Base-by-base conservation (phyloP, 2,797 vertebrate genomes). In the Tachyglossus aculeatus region DNA sequence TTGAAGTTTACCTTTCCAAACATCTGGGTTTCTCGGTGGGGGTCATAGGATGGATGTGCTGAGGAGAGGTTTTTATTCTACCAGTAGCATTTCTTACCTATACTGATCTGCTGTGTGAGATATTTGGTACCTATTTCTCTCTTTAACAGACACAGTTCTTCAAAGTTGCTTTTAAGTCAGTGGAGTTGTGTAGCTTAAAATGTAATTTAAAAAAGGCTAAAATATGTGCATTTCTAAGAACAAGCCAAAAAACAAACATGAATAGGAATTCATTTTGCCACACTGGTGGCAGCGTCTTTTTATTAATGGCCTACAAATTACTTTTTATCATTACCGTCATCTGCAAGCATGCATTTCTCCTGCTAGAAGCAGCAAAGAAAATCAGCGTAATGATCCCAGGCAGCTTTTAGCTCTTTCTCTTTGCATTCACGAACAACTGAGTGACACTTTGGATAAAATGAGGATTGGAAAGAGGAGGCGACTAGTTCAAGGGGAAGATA, bases 341-440 rank as follows among this genome's bases (percentile, higher is more conserved):
- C 24, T 54, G 34, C 22, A 14, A 2, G 6, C n/a, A 9, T 1
- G 24, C n/a, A n/a, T n/a, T 11, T 18, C 14, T 11, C 10, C n/a
- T 33, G 44, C 58, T 25, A 41, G 25, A 45, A 45, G 34, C 7
- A 5, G 37, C 22, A 11, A 2, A 24, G 37, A 36, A 48, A 61
- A 14, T 11, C 18, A 10, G n/a, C 12, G 0, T 7, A 0, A 5
- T 3, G 29, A 12, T 7, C 34, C 12, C 29, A 6, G 4, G 9
- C 9, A 8, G 5, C 38, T 5, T 27, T 52, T 10, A 2, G 29
- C 4, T 50, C 52, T 59, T 33, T 22, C n/a, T 33, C 25, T 54
- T 19, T 19, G 31, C n/a, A 18, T 27, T 43, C 29, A 2, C 4
- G 18, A 21, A 29, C 21, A 24, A 19, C 15, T 31, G 7, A 11